phyloP scores from a whole-genome alignment of 2,888 invertebrate species.

The Scaptomyza tumidula region DNA sequence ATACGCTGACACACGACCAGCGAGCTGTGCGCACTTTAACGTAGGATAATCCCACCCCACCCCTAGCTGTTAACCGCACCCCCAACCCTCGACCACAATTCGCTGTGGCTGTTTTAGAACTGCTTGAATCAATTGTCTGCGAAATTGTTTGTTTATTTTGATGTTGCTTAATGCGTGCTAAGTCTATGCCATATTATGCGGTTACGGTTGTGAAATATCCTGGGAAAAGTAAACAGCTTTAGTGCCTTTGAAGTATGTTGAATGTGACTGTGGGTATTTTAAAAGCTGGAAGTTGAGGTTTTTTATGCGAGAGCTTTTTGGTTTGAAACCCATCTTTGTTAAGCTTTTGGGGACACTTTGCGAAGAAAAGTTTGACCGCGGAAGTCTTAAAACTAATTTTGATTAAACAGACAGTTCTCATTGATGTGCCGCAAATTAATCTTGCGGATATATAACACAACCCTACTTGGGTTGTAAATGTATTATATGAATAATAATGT shows the following conservation, averaged over 20 bases:
- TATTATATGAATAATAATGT: no score
- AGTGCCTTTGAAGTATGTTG: conserved; percentile 29
- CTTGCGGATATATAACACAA: conserved; percentile 1
- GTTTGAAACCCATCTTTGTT: conserved; percentile 28
- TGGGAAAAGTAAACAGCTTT: conserved; percentile 70
- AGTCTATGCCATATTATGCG: conserved; percentile 57
- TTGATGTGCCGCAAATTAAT: conserved; percentile 17
- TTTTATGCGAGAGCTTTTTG: conserved; percentile 18
- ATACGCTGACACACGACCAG: conserved; percentile 55
- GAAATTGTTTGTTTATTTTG: conserved; percentile 78
- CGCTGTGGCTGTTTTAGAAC: conserved; percentile 48
- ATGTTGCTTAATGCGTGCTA: conserved; percentile 72
- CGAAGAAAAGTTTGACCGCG: neutral
- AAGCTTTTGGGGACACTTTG: conserved; percentile 17
- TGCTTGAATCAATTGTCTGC: conserved; percentile 72
- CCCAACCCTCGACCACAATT: conserved; percentile 55
- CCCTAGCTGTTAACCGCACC: conserved; percentile 5
- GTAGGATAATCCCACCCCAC: conserved; percentile 66
- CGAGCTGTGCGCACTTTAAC: conserved; percentile 44
- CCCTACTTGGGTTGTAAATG: no score
- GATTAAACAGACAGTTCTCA: neutral
- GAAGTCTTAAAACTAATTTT: neutral
- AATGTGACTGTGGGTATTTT: conserved; percentile 24
- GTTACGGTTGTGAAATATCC: conserved; percentile 54
- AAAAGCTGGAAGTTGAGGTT: conserved; percentile 46